phyloP scores from a whole-genome alignment of 2,113 vertebrate genomes.

The Tursiops truncatus region DNA sequence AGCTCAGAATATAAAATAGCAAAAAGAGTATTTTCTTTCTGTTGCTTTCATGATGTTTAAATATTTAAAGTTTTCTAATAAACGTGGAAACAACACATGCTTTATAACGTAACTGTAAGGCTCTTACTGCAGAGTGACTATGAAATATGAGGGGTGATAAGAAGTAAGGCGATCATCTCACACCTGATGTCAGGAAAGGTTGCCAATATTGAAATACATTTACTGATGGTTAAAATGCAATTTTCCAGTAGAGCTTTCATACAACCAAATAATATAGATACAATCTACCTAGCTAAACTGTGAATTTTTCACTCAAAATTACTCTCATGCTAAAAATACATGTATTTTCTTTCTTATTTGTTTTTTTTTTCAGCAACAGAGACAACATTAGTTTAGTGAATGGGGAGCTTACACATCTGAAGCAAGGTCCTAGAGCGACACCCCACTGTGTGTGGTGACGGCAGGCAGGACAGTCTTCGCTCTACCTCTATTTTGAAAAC shows the following conservation, averaged over 20 bases:
- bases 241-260: slow-evolving; percentile 20
- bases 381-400: no score
- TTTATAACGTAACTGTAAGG: not conserved
- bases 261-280: slow-evolving; percentile 1
- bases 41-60: not conserved
- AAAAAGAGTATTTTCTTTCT: not conserved
- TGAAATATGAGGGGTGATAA: not conserved
- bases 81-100: not conserved
- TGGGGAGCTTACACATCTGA: no score
- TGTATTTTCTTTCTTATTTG: slow-evolving; percentile 17
- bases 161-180: not conserved
- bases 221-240: not conserved
- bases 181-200: not conserved
- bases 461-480: no score
- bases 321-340: not conserved
- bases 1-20: not conserved
- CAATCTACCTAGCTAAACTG: not conserved
- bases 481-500: slow-evolving; percentile 45
- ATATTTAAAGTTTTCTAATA: not conserved
- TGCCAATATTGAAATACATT: not conserved
- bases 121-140: not conserved
- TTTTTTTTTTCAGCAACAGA: no score
- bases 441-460: no score
- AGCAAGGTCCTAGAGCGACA: no score
- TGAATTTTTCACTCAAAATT: slow-evolving; percentile 27